Conservation (phyloP, 2,797 vertebrate species). For the Poecilia velifera region DNA sequence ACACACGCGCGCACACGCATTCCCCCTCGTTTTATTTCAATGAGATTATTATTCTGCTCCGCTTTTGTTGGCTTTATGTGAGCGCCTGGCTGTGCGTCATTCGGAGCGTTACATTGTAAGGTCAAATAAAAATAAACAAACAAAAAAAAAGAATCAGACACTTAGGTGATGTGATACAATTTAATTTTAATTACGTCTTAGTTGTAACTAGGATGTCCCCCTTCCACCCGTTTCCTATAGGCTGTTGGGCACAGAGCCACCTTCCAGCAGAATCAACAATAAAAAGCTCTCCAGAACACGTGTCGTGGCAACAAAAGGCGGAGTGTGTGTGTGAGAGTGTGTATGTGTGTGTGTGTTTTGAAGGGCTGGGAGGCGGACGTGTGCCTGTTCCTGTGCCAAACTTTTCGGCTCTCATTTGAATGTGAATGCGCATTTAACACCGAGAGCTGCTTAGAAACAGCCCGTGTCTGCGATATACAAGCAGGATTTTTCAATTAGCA, state of each 20-base stretch:
- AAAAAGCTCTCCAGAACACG: conserved; percentile 69
- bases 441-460: conserved; percentile 73
- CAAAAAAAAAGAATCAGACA: background rate
- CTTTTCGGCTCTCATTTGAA: conserved; percentile 84
- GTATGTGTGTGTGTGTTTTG: conserved; percentile 6
- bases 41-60: conserved; percentile 41
- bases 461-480: conserved; percentile 69
- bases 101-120: conserved; percentile 7
- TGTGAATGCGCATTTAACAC: conserved; percentile 82
- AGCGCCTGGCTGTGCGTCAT: conserved; percentile 1
- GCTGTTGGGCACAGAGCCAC: conserved; percentile 68
- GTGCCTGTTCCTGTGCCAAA: conserved; percentile 80
- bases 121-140: conserved; percentile 15
- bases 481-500: conserved; percentile 81
- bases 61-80: conserved; percentile 36
- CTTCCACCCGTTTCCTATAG: background rate
- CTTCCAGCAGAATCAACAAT: conserved; percentile 71
- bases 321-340: conserved; percentile 46
- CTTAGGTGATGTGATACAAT: background rate
- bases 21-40: conserved; percentile 44
- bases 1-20: background rate
- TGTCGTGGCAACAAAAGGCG: conserved; percentile 80
- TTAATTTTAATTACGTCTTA: background rate
- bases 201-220: background rate
- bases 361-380: conserved; percentile 66